Evolutionary conservation across 2,113 vertebrate species (phyloP).

Genomic region (Taurulus bubalis): DNA sequence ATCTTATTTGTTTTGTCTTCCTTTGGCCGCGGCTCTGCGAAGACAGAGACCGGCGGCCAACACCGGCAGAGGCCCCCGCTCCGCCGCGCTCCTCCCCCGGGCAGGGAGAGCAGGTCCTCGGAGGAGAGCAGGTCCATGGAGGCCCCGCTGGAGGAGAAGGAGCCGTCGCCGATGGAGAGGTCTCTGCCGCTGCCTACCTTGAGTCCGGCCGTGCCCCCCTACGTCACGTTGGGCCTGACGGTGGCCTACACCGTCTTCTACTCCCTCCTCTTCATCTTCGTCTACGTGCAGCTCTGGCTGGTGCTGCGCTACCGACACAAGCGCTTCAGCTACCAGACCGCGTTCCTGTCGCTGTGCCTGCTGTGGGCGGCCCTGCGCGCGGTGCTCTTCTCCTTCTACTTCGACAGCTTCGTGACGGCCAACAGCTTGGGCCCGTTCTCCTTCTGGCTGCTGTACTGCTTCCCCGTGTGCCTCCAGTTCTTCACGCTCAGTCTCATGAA

Average conservation of each 20-base stretch:
- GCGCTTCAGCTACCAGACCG: constrained; percentile 96
- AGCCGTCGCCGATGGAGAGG: constrained; percentile 72
- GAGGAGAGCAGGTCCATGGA: constrained; percentile 75
- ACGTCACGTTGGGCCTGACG: constrained; percentile 93
- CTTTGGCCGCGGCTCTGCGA: neutral
- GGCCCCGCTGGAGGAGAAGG: constrained; percentile 56
- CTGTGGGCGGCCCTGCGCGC: constrained; percentile 95
- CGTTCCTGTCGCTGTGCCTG: constrained; percentile 97
- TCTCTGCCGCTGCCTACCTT: constrained; percentile 86
- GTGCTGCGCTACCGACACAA: constrained; percentile 95
- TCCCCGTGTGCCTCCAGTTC: constrained; percentile 98
- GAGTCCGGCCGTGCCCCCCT: constrained; percentile 90
- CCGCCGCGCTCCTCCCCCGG: neutral
- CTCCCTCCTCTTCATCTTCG: constrained; percentile 92
- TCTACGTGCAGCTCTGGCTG: constrained; percentile 96
- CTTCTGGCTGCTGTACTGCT: constrained; percentile 99
- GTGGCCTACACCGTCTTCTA: constrained; percentile 94
- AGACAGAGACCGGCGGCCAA: neutral
- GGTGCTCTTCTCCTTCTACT: constrained; percentile 98
- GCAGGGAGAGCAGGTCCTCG: constrained; percentile 57
- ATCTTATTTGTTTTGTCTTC: neutral
- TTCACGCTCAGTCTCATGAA: constrained; percentile 98
- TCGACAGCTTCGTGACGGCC: constrained; percentile 92
- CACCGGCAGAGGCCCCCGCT: neutral
- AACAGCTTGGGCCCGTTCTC: constrained; percentile 91